A percentile compares a stretch with the other conserved stretches of the same genome.
These are phyloP conservation scores for Bacillus rossius DNA, from an alignment of 1,140 invertebrate genomes.

Conservation along the genomic window DNA sequence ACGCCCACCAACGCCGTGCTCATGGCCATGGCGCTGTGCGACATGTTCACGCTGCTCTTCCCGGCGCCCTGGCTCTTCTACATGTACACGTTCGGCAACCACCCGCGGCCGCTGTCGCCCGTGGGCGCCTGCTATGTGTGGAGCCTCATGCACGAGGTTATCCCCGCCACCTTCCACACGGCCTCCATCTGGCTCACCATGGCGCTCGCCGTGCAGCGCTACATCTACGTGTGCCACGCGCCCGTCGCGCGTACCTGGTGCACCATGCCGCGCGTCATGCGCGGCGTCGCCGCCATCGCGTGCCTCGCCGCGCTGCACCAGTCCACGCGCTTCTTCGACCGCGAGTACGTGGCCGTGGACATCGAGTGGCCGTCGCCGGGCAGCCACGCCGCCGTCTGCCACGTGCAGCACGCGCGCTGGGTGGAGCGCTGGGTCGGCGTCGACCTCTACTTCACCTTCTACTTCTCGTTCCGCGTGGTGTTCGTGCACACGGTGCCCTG, in stretches of 20 bases:
- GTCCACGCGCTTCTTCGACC: conserved; percentile 70
- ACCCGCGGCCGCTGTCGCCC: conserved; percentile 68
- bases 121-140: conserved; percentile 70
- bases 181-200: conserved; percentile 89
- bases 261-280: conserved; percentile 75
- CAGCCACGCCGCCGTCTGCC: conserved; percentile 45
- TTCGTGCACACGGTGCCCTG: conserved; percentile 90
- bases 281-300: conserved; percentile 68
- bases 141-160: conserved; percentile 72
- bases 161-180: conserved; percentile 87
- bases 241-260: conserved; percentile 79
- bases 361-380: conserved; percentile 57
- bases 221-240: conserved; percentile 89
- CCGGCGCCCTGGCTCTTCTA: conserved; percentile 84
- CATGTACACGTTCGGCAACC: conserved; percentile 85
- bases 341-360: conserved; percentile 45
- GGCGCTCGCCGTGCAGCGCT: conserved; percentile 79
- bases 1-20: conserved; percentile 64
- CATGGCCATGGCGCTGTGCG: conserved; percentile 84
- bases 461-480: conserved; percentile 80
- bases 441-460: conserved; percentile 71
- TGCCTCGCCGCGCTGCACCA: conserved; percentile 72
- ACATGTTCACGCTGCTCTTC: conserved; percentile 86
- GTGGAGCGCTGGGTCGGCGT: conserved; percentile 54
- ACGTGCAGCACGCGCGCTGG: conserved; percentile 55